Percentiles rank a stretch among this genome's conserved stretches.
phyloP scores from a whole-genome alignment of 1,140 invertebrate species.

The Brachionus paranguensis region DNA sequence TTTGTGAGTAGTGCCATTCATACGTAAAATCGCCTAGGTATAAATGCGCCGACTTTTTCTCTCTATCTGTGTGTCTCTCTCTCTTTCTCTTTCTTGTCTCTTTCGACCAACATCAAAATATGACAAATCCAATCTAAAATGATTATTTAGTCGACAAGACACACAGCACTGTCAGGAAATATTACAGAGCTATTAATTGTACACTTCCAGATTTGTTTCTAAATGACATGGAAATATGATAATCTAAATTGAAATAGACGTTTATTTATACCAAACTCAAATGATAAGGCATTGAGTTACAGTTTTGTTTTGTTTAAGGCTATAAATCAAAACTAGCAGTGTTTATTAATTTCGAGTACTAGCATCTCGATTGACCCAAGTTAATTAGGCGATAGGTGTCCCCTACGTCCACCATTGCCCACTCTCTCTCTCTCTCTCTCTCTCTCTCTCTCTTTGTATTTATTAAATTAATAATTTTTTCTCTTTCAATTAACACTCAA shows the following conservation, averaged over 20 bases:
- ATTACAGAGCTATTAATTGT: slow-evolving; percentile 17
- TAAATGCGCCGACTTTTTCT: not conserved
- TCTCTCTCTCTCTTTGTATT: no score
- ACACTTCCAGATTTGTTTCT: not conserved
- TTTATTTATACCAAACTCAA: not conserved
- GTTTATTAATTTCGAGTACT: not conserved
- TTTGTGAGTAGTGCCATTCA: not conserved
- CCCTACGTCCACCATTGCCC: not conserved
- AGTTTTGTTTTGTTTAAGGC: slow-evolving; percentile 31
- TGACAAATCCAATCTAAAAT: not conserved
- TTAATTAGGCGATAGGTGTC: not conserved
- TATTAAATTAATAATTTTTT: no score
- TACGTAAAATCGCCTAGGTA: not conserved
- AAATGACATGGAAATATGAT: slow-evolving; percentile 23
- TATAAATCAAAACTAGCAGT: slow-evolving; percentile 5
- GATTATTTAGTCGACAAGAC: not conserved
- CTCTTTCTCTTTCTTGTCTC: not conserved
- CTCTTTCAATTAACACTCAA: no score
- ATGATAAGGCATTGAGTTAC: slow-evolving; percentile 24
- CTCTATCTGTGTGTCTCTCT: not conserved
- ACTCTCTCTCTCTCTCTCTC: not conserved
- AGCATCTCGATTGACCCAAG: not conserved
- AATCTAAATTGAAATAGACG: slow-evolving; percentile 22
- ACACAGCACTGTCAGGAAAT: not conserved
- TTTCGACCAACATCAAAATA: not conserved